Percentiles rank a stretch among this genome's conserved stretches.
phyloP scores from a whole-genome alignment of 2,797 vertebrate genomes.

The Anguilla anguilla region DNA sequence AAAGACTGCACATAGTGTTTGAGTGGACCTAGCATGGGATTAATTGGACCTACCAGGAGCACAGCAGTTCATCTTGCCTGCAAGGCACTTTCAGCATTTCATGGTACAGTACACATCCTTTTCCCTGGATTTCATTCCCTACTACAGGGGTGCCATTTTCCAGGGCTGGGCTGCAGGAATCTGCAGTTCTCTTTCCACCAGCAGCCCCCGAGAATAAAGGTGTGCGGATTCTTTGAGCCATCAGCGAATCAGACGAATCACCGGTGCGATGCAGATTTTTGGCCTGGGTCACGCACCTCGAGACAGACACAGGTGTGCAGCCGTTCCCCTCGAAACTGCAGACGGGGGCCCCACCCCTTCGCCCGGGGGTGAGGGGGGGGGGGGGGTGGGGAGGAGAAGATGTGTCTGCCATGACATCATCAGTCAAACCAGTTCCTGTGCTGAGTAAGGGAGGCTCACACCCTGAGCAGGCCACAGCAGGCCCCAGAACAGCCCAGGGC shows the following conservation, averaged over 20 bases:
- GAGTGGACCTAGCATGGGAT: no score
- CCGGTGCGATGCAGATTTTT: not conserved
- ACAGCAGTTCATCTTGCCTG: not conserved
- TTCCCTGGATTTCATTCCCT: not conserved
- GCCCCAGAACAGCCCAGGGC: not conserved
- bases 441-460: not conserved
- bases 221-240: not conserved
- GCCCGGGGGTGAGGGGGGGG: not conserved
- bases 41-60: not conserved
- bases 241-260: not conserved
- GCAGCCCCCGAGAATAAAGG: not conserved
- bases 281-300: not conserved
- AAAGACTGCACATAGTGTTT: not conserved
- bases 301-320: not conserved
- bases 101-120: not conserved
- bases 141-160: not conserved
- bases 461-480: not conserved
- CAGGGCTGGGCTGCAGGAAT: not conserved
- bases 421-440: conserved; percentile 16
- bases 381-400: not conserved
- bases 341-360: not conserved
- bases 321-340: not conserved
- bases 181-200: not conserved
- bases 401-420: not conserved
- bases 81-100: not conserved